These are phyloP conservation scores for Lottia scabra DNA, from an alignment of 2,888 invertebrate species.

Conservation along the genomic window DNA sequence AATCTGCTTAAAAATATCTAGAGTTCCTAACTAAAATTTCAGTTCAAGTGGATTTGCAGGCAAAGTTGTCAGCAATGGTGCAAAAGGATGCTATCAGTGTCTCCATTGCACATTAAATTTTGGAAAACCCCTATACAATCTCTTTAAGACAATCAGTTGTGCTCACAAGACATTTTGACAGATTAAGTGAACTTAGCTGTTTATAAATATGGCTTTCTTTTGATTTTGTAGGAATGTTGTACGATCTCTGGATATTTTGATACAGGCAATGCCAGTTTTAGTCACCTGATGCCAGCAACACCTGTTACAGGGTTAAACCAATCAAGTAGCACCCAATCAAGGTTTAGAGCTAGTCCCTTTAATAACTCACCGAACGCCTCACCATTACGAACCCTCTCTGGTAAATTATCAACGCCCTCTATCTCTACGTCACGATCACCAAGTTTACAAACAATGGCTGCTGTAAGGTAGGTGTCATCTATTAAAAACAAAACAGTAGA, in stretches of 20 bases:
- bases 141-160: no score
- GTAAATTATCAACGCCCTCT: constrained; percentile 62
- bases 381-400: constrained; percentile 57
- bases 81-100: no score
- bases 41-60: no score
- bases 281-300: constrained; percentile 42
- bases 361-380: constrained; percentile 62
- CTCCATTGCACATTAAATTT: no score
- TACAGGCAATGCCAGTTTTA: constrained; percentile 44
- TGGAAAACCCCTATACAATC: no score
- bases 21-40: no score
- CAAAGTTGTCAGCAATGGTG: no score
- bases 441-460: constrained; percentile 37
- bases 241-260: constrained; percentile 38
- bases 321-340: constrained; percentile 48
- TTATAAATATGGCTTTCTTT: background rate
- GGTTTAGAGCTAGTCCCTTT: constrained; percentile 53
- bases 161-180: no score
- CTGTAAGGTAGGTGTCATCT: constrained; percentile 41
- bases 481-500: background rate
- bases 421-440: constrained; percentile 43
- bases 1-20: no score
- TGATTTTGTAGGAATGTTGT: constrained; percentile 44
- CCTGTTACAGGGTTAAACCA: constrained; percentile 44
- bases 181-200: no score